A percentile compares a stretch with the other conserved stretches of the same genome.
Conservation (phyloP, 2,888 invertebrate genomes). For the Orchesella flavescens region DNA sequence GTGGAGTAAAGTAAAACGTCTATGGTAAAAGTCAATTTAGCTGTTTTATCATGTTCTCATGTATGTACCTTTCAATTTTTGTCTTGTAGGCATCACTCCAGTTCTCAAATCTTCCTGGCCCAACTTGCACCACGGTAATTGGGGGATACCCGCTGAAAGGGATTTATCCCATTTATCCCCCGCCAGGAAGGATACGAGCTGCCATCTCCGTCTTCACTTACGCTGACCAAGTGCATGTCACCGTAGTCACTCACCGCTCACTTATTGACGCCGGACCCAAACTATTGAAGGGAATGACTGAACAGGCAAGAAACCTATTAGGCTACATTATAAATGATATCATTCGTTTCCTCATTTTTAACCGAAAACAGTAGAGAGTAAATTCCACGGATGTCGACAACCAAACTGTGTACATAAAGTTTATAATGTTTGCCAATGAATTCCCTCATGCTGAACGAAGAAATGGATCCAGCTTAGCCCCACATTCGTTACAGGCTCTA, state of each 20-base stretch:
- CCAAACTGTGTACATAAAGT: no score
- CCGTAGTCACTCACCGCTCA: constrained; percentile 75
- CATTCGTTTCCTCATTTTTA: no score
- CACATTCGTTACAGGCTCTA: no score
- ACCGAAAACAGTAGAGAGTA: no score
- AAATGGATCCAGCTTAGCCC: no score
- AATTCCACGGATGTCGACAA: no score
- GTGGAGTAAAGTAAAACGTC: no score
- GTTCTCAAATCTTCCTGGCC: constrained; percentile 76
- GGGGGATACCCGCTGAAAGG: constrained; percentile 74
- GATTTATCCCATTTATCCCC: constrained; percentile 75
- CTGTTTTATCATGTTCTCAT: neutral
- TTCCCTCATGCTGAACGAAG: no score
- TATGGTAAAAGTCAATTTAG: no score
- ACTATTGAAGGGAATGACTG: constrained; percentile 67
- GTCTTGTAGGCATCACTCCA: constrained; percentile 73
- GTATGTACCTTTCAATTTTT: constrained; percentile 3
- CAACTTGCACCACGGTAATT: constrained; percentile 75
- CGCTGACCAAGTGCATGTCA: constrained; percentile 76
- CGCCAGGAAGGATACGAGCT: constrained; percentile 75
- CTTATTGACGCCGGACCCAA: constrained; percentile 70
- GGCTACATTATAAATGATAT: no score
- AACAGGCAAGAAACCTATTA: constrained; percentile 66
- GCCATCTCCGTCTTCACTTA: constrained; percentile 77
- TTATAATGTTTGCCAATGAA: no score